Conservation (phyloP, 2,797 vertebrate species). For the Hipposideros larvatus region DNA sequence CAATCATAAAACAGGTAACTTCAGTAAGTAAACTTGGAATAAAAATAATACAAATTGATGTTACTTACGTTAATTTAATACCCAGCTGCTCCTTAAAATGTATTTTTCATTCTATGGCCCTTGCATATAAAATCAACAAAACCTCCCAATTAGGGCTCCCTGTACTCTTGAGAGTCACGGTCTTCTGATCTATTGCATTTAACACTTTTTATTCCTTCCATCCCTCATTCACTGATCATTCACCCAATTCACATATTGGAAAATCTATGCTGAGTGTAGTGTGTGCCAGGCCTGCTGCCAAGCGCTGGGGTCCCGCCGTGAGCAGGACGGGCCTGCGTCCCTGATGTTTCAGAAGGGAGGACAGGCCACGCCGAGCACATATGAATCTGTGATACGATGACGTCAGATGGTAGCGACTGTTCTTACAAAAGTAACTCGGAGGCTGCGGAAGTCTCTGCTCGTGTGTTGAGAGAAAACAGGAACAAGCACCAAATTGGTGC, state of each 20-base stretch:
- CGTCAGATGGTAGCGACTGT: neutral
- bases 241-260: neutral
- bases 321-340: too few species aligned
- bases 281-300: neutral
- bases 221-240: neutral
- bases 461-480: neutral
- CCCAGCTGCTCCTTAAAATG: neutral
- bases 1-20: neutral
- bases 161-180: neutral
- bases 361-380: neutral
- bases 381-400: neutral
- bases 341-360: accelerated
- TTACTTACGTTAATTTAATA: neutral
- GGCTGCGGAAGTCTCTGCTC: neutral
- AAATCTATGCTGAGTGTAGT: neutral
- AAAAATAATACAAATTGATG: neutral
- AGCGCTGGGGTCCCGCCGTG: too few species aligned
- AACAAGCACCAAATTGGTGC: neutral
- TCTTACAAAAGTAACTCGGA: neutral
- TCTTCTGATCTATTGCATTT: neutral
- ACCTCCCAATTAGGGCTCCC: neutral
- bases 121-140: neutral
- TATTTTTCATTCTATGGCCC: neutral
- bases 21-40: neutral
- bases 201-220: neutral